Evolutionary conservation across 2,888 invertebrate genomes (phyloP), one percentile per base, ranked within the genome.

Genomic region (Pseudanteris insignis): DNA sequence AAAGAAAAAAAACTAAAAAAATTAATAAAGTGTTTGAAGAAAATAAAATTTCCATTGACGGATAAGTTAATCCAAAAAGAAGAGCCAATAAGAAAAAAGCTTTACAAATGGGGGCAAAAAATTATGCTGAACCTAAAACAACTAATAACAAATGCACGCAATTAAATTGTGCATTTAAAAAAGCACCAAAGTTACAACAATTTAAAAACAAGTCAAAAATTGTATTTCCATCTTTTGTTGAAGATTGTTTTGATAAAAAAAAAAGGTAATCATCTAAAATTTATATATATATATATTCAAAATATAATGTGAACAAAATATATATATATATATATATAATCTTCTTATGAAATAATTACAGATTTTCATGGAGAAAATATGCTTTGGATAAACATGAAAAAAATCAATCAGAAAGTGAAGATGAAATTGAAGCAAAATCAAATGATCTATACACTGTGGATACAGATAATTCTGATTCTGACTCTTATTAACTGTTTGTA

Each of bases 41-140:
- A 25, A 46, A 77, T 6, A 66, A 48, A 2, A 79, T 80, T 65
- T 68, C 79, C 1, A 66, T 80, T 2, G 79, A 79, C 57, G 79
- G 79, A 2, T 80, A 79, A 9, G 70, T 75, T 1, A 79, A 80
- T 72, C 79, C 79, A 2, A 70, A 77, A 40, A 72, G 79, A 37
- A 77, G 79, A 47, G 68, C 75, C 10, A 75, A 79, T 10, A 68
- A 79, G 10, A 67, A 63, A 32, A 78, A 79, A 46, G 79, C 78
- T 4, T 32, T 80, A 6, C 60, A 69, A 60, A 80, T 80, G 79
- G 79, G 79, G 2, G 79, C 74, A 1, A 74, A 55, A 41, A 79
- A 80, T 30, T 63, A 77, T 25, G 73, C 71, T 2, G 66, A 79
- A 68, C 78, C 77, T 2, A 73, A 79, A 47, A 70, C 68, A 2